Conservation (phyloP, 2,888 invertebrate genomes). For the Amphipoea oculea region DNA sequence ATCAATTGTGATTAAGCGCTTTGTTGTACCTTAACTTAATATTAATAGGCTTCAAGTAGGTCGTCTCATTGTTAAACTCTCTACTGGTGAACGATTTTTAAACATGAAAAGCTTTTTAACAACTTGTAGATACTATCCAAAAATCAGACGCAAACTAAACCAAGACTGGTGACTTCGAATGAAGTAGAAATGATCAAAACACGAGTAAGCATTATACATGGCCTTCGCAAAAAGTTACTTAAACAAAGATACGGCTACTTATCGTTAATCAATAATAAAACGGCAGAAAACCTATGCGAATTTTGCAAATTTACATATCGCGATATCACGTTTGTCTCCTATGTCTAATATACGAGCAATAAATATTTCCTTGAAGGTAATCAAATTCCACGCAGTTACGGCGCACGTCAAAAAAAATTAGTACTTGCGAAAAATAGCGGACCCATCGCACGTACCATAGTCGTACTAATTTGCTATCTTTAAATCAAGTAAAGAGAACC, state of each 20-base stretch:
- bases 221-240: constrained; percentile 45
- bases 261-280: constrained; percentile 59
- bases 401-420: constrained; percentile 33
- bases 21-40: constrained; percentile 59
- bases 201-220: constrained; percentile 35
- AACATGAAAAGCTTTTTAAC: constrained; percentile 39
- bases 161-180: constrained; percentile 24
- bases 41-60: constrained; percentile 44
- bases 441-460: constrained; percentile 24
- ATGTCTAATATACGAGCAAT: constrained; percentile 60
- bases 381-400: constrained; percentile 34
- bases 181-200: constrained; percentile 34
- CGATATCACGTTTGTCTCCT: constrained; percentile 76
- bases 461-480: neutral
- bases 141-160: constrained; percentile 51
- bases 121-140: constrained; percentile 28
- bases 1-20: constrained; percentile 65
- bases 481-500: neutral
- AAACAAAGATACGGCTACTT: constrained; percentile 26
- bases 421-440: constrained; percentile 30
- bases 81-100: constrained; percentile 29
- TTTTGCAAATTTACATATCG: constrained; percentile 77
- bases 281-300: constrained; percentile 59
- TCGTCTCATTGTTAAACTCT: constrained; percentile 43
- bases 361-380: constrained; percentile 46